Conservation (phyloP, 2,888 invertebrate genomes). For the Amorpha juglandis region DNA sequence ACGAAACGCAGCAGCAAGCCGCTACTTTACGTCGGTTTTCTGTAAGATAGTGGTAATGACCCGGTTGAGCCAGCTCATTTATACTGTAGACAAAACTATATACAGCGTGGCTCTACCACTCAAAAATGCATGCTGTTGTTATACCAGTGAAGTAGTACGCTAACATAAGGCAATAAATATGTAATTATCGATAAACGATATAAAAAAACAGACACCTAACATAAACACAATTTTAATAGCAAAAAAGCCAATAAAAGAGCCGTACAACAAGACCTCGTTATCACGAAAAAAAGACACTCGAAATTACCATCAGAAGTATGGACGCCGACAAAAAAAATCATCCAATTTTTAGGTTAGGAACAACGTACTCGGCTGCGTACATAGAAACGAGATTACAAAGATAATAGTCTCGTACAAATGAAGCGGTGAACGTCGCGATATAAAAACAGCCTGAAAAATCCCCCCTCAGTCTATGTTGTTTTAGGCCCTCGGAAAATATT, state of each 20-base stretch:
- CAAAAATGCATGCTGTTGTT: no score
- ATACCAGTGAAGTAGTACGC: no score
- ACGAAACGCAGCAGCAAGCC: no score
- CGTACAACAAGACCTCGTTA: constrained; percentile 17
- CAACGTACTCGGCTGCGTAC: constrained; percentile 26
- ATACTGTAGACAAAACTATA: no score
- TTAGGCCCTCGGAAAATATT: constrained; percentile 75
- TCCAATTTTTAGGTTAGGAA: constrained; percentile 26
- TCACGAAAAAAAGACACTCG: constrained; percentile 13
- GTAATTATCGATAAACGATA: not conserved
- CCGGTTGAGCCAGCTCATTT: no score
- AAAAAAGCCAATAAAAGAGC: constrained; percentile 14
- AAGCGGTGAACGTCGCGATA: constrained; percentile 52
- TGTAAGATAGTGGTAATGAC: no score
- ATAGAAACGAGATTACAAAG: constrained; percentile 48
- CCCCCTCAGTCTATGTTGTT: constrained; percentile 57
- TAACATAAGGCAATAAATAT: not conserved
- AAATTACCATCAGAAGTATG: constrained; percentile 20
- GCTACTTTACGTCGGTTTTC: no score
- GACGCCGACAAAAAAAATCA: constrained; percentile 9
- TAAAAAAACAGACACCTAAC: constrained; percentile 4
- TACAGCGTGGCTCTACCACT: no score
- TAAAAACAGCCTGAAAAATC: constrained; percentile 62
- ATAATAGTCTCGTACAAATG: constrained; percentile 60
- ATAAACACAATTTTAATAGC: constrained; percentile 4